Evolutionary conservation across 1,140 invertebrate genomes (phyloP).

Genomic region (Pomacea maculata): DNA sequence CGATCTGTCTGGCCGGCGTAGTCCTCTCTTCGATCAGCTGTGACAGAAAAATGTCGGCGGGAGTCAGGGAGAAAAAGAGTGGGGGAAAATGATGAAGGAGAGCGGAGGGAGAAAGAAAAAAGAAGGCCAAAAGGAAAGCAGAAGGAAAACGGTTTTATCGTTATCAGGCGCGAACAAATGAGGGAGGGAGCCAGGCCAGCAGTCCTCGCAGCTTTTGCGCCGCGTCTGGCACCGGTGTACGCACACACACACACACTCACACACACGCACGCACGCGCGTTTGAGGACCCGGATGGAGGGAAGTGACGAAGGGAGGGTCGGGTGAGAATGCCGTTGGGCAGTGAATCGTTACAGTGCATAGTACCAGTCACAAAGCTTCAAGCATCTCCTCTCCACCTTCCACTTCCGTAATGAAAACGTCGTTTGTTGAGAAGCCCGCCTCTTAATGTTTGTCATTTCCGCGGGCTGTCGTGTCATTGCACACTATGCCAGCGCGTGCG

Average conservation of each 20-base stretch:
- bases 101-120: not conserved
- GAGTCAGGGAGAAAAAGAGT: not conserved
- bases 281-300: not conserved
- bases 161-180: not conserved
- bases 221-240: not conserved
- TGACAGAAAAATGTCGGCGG: slow-evolving; percentile 3
- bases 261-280: not conserved
- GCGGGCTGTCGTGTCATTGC: too few species aligned
- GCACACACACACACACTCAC: not conserved
- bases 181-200: not conserved
- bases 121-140: not conserved
- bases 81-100: not conserved
- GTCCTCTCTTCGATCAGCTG: slow-evolving; percentile 13
- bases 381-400: too few species aligned
- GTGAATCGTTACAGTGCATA: too few species aligned
- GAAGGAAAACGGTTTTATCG: not conserved
- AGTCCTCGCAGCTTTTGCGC: not conserved
- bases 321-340: too few species aligned
- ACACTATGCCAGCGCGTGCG: too few species aligned
- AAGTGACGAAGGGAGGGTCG: not conserved
- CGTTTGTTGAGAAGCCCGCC: too few species aligned
- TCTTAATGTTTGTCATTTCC: too few species aligned
- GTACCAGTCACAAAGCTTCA: too few species aligned
- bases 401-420: too few species aligned
- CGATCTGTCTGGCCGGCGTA: slow-evolving; percentile 9